A percentile compares a stretch with the other conserved stretches of the same genome.
Conservation (phyloP, 2,113 vertebrate species). For the Cyprinus carpio region DNA sequence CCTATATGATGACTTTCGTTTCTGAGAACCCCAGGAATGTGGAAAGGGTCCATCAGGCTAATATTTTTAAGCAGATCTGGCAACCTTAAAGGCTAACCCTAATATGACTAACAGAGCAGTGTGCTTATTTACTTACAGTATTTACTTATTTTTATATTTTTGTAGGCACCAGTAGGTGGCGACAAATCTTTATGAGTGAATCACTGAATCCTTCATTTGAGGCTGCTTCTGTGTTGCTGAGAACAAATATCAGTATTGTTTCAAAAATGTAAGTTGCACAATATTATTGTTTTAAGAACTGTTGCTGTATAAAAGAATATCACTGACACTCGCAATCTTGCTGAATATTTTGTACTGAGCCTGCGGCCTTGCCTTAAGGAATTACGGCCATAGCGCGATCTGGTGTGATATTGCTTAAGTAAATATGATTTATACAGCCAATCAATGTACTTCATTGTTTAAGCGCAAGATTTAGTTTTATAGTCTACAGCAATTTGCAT, state of each 20-base stretch:
- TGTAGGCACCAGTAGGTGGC: neutral
- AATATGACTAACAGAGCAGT: no score
- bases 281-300: neutral
- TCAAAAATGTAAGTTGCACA: neutral
- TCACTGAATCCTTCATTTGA: neutral
- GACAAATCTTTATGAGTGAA: neutral
- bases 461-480: constrained; percentile 20
- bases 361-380: neutral
- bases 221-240: neutral
- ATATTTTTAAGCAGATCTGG: neutral
- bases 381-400: neutral
- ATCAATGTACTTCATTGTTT: constrained; percentile 40
- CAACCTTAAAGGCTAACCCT: neutral
- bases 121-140: no score
- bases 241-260: neutral
- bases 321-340: neutral
- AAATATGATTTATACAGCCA: constrained; percentile 31
- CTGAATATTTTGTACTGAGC: neutral
- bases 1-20: no score
- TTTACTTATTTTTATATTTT: no score
- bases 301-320: neutral
- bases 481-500: constrained; percentile 40
- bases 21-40: no score
- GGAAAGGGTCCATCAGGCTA: neutral
- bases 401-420: neutral